Base-by-base conservation (phyloP, 2,888 invertebrate species). In the Toxonevra muliebris region DNA sequence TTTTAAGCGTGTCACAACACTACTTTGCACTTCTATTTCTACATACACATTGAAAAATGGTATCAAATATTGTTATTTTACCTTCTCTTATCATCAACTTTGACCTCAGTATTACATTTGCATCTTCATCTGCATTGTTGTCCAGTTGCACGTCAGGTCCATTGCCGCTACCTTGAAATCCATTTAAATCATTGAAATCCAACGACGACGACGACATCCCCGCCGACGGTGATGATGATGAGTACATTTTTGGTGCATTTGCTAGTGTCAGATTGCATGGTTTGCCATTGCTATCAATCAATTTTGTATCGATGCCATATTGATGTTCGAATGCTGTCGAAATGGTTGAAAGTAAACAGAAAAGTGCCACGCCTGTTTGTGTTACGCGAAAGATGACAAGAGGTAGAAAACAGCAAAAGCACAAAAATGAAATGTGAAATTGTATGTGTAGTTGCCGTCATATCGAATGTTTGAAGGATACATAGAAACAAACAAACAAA, bases 251-350 rank as follows among this genome's bases (percentile, higher is more conserved):
- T 53, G 77, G 70, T 55, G 73, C 72, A 73, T 77, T 76, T 69
- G 76, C 76, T 74, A 73, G 61, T 50, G 76, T 80, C 73, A 68
- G 73, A 76, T 80, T 78, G 72, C 83, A 83, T 60, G 79, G 78
- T 74, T 74, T 76, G 61, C 81, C 82, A 72, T 75, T 71, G 73
- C 71, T 76, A 76, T 84, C 80, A 73, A 81, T 76, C 70, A 80
- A 71, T 69, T 76, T 77, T 70, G 72, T 75, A 65, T 71, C 71
- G 74, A 76, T 76, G 69, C 72, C 74, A 66, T 79, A 79, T 75
- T 87, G 85, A 85, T 89, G 89, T 82, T 92, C 92, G 80, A 92
- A 91, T n/a, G 90, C 88, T 60, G 91, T 88, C 48, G 87, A 86
- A 55, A 89, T 85, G 0, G 92, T 91, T 61, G 89, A 86, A 42